Evolutionary conservation across 2,797 vertebrate species (phyloP).

Genomic region (Premnoplex brunnescens): DNA sequence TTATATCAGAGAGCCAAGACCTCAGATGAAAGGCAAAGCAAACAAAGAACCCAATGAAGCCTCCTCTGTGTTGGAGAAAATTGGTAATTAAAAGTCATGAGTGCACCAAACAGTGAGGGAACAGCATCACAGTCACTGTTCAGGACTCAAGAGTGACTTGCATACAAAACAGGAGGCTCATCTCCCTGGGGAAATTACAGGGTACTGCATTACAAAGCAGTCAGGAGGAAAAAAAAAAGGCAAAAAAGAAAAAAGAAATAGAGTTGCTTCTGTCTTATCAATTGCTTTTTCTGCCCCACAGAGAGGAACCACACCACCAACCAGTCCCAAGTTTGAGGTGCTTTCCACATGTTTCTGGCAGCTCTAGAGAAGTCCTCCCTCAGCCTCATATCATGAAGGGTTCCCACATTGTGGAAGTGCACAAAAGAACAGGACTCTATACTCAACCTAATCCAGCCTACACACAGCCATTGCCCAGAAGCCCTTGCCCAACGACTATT

Average conservation of each 20-base stretch:
- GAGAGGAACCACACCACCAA: not conserved
- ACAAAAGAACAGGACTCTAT: not conserved
- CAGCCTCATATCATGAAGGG: not conserved
- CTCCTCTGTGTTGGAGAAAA: constrained; percentile 59
- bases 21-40: constrained; percentile 57
- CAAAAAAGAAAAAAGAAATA: not conserved
- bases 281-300: not conserved
- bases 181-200: constrained; percentile 30
- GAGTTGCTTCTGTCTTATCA: not conserved
- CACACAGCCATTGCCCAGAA: not conserved
- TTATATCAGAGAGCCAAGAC: constrained; percentile 48
- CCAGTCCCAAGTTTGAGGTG: not conserved
- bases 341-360: not conserved
- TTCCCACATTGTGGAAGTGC: not conserved
- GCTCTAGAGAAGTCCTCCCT: not conserved
- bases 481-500: not conserved
- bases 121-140: constrained; percentile 36
- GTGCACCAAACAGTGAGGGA: constrained; percentile 56
- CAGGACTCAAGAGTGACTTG: constrained; percentile 33
- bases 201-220: not conserved
- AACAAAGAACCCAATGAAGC: constrained; percentile 63
- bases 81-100: constrained; percentile 71
- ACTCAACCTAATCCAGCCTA: not conserved
- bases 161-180: constrained; percentile 29
- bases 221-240: not conserved